Evolutionary conservation across 2,797 vertebrate species (phyloP), one percentile per base, ranked within the genome.

Genomic region (Micropoecilia bifurca): DNA sequence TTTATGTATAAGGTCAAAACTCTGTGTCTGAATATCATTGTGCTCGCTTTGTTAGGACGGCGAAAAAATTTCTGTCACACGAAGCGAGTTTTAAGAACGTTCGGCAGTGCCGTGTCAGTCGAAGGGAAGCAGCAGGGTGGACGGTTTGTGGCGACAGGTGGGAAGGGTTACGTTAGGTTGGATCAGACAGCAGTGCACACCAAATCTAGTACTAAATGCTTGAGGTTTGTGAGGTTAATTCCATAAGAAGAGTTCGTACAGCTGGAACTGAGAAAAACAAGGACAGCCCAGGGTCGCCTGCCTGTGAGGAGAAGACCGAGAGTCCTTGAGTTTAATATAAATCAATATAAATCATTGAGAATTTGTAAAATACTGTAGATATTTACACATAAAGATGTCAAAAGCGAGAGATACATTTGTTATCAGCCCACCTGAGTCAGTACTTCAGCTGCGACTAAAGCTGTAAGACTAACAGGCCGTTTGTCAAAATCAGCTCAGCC

Each of bases 201-300:
- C 47, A 74, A 39, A 74, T 74, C 12, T n/a, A 41, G 50, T 22
- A 18, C 48, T 57, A 18, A 18, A 57, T 28, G 43, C 68, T 71
- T 25, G 2, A 46, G 68, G 68, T 71, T 46, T 71, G 45, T 46
- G 41, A 71, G 68, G 68, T 71, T 71, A 71, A 71, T 46, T 71
- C 68, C n/a, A 45, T 71, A 71, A 71, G 68, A 71, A 45, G 68
- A 46, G 68, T 71, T 71, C 6, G 41, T 71, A 4, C 68, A 71
- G n/a, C n/a, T 71, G 68, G 68, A 45, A 30, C 68, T 71, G 43
- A n/a, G 68, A 71, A 71, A 46, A 71, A 71, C 68, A 45, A 71
- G 68, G 68, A 71, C 68, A 18, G 68, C 6, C 43, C 41, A 71
- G 12, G 68, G 25, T 46, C 14, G 13, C 45, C 25, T 71, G 41